These are phyloP conservation scores for Physella acuta DNA, from an alignment of 1,140 invertebrate species.

Conservation along the genomic window DNA sequence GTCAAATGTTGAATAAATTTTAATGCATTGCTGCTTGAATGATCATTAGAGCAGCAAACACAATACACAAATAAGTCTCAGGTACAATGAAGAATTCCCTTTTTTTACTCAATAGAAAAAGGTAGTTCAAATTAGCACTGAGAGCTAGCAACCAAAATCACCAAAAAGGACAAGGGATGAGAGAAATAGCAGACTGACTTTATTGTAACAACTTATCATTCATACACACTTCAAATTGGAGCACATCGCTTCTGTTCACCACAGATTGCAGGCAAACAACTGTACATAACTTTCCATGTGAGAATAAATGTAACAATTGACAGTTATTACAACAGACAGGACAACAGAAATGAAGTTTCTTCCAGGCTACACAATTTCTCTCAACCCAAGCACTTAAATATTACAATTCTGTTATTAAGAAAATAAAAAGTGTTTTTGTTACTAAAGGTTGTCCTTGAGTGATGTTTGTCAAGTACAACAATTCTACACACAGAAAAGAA, in stretches of 20 bases:
- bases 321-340: too few species aligned
- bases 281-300: neutral
- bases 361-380: neutral
- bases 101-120: neutral
- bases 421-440: neutral
- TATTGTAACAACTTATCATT: neutral
- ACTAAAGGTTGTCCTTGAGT: neutral
- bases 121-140: neutral
- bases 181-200: slow-evolving; percentile 9
- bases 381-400: slow-evolving; percentile 7
- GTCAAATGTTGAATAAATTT: slow-evolving; percentile 23
- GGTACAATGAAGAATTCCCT: neutral
- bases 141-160: slow-evolving; percentile 6
- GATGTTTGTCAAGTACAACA: neutral
- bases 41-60: neutral
- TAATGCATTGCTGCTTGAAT: slow-evolving; percentile 13
- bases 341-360: neutral
- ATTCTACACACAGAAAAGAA: neutral
- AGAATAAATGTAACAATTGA: neutral
- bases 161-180: slow-evolving; percentile 16
- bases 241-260: neutral
- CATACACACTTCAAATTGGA: neutral
- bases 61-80: slow-evolving; percentile 12
- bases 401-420: neutral
- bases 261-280: neutral